Evolutionary conservation across 92 coral and sea anemone species (phyloP).

Genomic region (Nematostella vectensis): DNA sequence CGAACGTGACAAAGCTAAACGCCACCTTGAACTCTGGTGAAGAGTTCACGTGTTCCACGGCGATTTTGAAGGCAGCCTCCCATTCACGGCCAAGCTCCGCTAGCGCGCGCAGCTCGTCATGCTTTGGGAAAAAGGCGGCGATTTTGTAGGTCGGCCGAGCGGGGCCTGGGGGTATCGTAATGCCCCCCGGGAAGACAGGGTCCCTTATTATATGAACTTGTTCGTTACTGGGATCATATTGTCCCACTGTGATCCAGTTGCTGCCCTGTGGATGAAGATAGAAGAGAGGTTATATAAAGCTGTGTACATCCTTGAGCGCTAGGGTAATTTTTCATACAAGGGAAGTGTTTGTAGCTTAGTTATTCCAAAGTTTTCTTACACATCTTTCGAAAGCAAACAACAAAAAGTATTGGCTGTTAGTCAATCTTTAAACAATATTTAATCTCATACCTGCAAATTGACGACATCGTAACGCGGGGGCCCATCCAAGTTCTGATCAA

Average conservation of each 20-base stretch:
- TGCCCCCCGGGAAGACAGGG: slow-evolving; percentile 87
- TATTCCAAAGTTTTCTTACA: too few relatives aligned
- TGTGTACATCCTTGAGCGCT: neutral
- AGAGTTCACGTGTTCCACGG: slow-evolving; percentile 75
- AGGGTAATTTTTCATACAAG: too few relatives aligned
- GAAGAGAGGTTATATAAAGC: neutral
- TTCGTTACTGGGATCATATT: slow-evolving; percentile 53
- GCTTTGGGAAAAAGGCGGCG: slow-evolving; percentile 93
- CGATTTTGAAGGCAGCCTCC: slow-evolving; percentile 92
- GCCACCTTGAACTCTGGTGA: slow-evolving; percentile 84
- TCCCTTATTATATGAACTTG: slow-evolving; percentile 74
- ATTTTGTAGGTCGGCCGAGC: slow-evolving; percentile 95
- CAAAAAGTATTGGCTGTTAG: too few relatives aligned
- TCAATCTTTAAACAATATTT: too few relatives aligned
- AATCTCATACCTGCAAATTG: slow-evolving; percentile 72
- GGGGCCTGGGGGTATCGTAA: slow-evolving; percentile 79
- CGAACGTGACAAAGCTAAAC: slow-evolving; percentile 65
- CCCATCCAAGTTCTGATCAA: slow-evolving; percentile 71
- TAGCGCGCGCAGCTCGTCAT: slow-evolving; percentile 61
- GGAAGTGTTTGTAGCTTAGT: too few relatives aligned
- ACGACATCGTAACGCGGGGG: slow-evolving; percentile 91
- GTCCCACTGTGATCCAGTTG: slow-evolving; percentile 90
- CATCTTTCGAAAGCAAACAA: too few relatives aligned
- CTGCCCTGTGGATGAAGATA: too few relatives aligned
- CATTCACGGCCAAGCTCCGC: slow-evolving; percentile 83